Conservation (phyloP, 2,888 invertebrate genomes). For the Drosophila niveifrons region DNA sequence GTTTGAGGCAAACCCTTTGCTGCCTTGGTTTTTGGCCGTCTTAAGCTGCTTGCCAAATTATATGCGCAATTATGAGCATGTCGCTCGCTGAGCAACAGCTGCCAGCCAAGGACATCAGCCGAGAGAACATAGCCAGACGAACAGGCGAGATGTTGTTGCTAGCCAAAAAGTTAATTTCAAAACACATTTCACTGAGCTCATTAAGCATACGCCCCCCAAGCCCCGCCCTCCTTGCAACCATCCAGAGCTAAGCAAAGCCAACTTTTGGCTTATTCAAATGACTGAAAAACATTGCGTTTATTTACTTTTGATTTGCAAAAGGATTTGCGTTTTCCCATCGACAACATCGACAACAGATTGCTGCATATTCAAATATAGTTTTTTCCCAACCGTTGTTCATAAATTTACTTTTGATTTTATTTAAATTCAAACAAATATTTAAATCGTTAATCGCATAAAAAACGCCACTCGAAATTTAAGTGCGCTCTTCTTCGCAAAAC, state of each 20-base stretch:
- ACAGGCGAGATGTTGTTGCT: slow-evolving; percentile 26
- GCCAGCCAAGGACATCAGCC: slow-evolving; percentile 42
- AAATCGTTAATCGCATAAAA: slow-evolving; percentile 24
- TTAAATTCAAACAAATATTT: slow-evolving; percentile 7
- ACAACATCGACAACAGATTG: slow-evolving; percentile 13
- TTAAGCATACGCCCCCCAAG: slow-evolving; percentile 46
- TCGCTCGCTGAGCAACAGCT: slow-evolving; percentile 63
- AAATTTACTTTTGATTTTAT: slow-evolving; percentile 9
- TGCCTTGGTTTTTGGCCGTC: slow-evolving; percentile 18
- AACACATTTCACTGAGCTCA: slow-evolving; percentile 73
- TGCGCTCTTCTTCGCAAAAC: slow-evolving; percentile 4
- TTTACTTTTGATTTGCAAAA: slow-evolving; percentile 62
- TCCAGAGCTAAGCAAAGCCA: slow-evolving; percentile 1
- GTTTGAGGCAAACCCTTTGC: not conserved
- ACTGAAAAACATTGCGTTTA: slow-evolving; percentile 54
- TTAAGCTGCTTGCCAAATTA: slow-evolving; percentile 61
- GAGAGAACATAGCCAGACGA: slow-evolving; percentile 8
- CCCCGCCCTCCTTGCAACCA: not conserved
- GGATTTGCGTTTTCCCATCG: slow-evolving; percentile 29
- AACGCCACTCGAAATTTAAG: slow-evolving; percentile 20
- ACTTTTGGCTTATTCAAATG: slow-evolving; percentile 60
- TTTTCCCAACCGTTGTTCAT: not conserved
- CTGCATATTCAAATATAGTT: slow-evolving; percentile 15
- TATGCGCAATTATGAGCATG: slow-evolving; percentile 64
- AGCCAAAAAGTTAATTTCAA: slow-evolving; percentile 69